Evolutionary conservation across 2,888 invertebrate genomes (phyloP).

Genomic region (Napeogenes inachia): DNA sequence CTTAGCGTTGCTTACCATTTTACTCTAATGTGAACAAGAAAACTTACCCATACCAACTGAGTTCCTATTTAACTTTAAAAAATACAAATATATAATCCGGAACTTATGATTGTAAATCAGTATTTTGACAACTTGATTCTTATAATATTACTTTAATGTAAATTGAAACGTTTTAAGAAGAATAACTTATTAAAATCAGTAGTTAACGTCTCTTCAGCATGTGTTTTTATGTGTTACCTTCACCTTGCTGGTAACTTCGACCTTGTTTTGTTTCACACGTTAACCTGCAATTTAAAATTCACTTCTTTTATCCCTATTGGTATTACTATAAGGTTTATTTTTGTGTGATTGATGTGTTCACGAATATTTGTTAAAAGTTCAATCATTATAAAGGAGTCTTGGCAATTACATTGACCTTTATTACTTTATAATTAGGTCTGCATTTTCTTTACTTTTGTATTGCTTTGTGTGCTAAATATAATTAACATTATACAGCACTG

Average conservation of each 20-base stretch:
- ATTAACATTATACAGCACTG: no score
- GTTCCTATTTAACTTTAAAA: no score
- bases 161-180: background rate
- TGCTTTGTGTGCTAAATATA: background rate
- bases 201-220: constrained; percentile 30
- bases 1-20: background rate
- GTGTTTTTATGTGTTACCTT: constrained; percentile 56
- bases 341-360: constrained; percentile 21
- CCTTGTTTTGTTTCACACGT: constrained; percentile 51
- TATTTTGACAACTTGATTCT: no score
- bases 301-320: constrained; percentile 31
- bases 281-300: constrained; percentile 26
- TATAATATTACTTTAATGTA: background rate
- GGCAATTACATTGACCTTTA: constrained; percentile 16
- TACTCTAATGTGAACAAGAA: no score
- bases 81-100: no score
- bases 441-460: background rate
- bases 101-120: no score
- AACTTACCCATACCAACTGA: no score
- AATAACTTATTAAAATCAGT: background rate
- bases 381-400: constrained; percentile 24
- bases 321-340: constrained; percentile 30
- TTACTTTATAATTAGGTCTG: constrained; percentile 11
- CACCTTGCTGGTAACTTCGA: constrained; percentile 58
- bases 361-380: constrained; percentile 27